Base-by-base conservation (phyloP, 2,888 invertebrate species). In the Dicranocentrus wangi region DNA sequence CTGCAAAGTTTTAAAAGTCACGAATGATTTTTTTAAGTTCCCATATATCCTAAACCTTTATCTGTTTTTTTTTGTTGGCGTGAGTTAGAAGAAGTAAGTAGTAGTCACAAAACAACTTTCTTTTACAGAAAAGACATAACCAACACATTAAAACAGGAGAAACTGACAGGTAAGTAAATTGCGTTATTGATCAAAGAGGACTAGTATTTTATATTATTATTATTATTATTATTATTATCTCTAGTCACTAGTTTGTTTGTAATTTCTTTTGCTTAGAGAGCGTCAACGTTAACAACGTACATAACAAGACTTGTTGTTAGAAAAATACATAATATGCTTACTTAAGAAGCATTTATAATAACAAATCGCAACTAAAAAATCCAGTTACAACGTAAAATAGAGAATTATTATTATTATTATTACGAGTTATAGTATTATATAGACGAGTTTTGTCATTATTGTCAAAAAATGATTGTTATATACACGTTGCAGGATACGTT, bases 111-210 rank as follows among this genome's bases (percentile, higher is more conserved):
- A 70, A 23, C 63, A 69, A 39, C 19, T 65, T n/a, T n/a, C n/a
- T n/a, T 63, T 77, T 63, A 70, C 77, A 70, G 60, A 69, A n/a
- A 61, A 61, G 63, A 77, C 63, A 77, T 28, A 60, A 63, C 25
- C 27, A 76, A 61, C 51, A 63, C 66, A 66, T 66, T 66, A 23
- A 23, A 55, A 66, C 27, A 77, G 77, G 77, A 77, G 51, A 61
- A 69, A 55, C 25, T 63, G 70, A 77, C 77, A 63, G 77, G 77
- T 70, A 63, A 63, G 63, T 63, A 42, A 39, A 39, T 42, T 63
- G 63, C 63, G n/a, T 27, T 27, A 27, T 63, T 63, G 42, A 63
- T 63, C 63, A 28, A 42, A 17, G 32, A 27, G 15, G 47, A 47
- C 15, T 39, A 39, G 5, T 39, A 17, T 51, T 17, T 23, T 28